Percentiles rank a stretch among this genome's conserved stretches.
phyloP scores from a whole-genome alignment of 2,888 invertebrate species.

The Subacronicta megacephala region DNA sequence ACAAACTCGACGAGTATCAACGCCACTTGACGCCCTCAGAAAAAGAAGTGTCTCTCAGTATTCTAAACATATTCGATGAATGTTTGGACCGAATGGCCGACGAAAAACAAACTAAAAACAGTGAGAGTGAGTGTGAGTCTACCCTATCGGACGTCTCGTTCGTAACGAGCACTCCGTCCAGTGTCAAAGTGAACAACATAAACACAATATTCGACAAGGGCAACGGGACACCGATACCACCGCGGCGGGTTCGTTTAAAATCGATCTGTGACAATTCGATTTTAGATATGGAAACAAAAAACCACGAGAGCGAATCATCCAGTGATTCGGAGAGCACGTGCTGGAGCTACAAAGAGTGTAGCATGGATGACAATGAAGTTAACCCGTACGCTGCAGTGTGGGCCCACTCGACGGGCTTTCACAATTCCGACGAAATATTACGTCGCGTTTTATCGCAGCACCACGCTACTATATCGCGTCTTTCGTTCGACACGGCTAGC shows the following conservation, averaged over 20 bases:
- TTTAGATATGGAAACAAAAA: constrained; percentile 54
- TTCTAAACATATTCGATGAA: constrained; percentile 86
- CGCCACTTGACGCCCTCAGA: constrained; percentile 73
- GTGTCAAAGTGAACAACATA: constrained; percentile 62
- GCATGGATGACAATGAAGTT: constrained; percentile 69
- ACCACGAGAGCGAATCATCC: constrained; percentile 68
- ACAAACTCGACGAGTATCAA: constrained; percentile 84
- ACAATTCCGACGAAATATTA: constrained; percentile 82
- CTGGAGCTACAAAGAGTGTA: constrained; percentile 86
- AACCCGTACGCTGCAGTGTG: constrained; percentile 82
- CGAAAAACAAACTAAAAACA: constrained; percentile 60
- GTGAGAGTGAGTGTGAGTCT: constrained; percentile 77
- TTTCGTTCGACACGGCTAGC: constrained; percentile 81
- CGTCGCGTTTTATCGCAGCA: constrained; percentile 75
- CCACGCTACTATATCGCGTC: constrained; percentile 77
- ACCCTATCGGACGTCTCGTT: constrained; percentile 73
- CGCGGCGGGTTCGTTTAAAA: constrained; percentile 72
- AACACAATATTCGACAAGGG: constrained; percentile 67
- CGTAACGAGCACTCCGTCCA: constrained; percentile 76
- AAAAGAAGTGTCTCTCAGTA: constrained; percentile 79
- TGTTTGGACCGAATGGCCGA: constrained; percentile 80
- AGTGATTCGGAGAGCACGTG: constrained; percentile 84
- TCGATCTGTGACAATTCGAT: constrained; percentile 49
- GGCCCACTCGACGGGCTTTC: constrained; percentile 84
- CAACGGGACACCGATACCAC: constrained; percentile 74